A percentile compares a stretch with the other conserved stretches of the same genome.
Conservation (phyloP, 2,888 invertebrate species). For the Perdita meconis region DNA sequence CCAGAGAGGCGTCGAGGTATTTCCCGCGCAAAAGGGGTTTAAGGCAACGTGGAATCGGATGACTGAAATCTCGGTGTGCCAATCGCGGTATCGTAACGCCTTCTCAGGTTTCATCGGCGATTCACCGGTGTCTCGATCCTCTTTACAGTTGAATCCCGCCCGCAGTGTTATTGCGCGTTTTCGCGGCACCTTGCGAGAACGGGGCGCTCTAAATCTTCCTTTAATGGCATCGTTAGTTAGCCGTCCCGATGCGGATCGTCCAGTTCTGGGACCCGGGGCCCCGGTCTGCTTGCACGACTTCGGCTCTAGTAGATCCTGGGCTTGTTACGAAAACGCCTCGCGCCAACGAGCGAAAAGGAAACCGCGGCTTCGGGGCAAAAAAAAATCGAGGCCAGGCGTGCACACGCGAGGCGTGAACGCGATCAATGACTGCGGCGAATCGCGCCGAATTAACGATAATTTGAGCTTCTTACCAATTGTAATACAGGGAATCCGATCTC, state of each 20-base stretch:
- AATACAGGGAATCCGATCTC: too few species aligned
- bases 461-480: too few species aligned
- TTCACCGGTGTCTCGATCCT: conserved; percentile 63
- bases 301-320: conserved; percentile 41
- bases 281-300: conserved; percentile 24
- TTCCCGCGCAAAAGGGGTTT: conserved; percentile 28
- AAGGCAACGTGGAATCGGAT: conserved; percentile 24
- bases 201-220: conserved; percentile 74
- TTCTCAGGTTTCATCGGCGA: conserved; percentile 62
- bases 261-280: conserved; percentile 24
- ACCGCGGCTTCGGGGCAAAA: neutral
- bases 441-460: neutral
- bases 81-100: conserved; percentile 70
- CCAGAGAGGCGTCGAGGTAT: conserved; percentile 11
- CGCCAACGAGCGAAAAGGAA: conserved; percentile 2
- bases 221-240: conserved; percentile 65
- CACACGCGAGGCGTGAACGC: conserved; percentile 25
- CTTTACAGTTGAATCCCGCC: conserved; percentile 61
- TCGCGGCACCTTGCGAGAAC: conserved; percentile 46
- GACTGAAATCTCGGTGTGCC: conserved; percentile 53
- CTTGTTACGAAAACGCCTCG: conserved; percentile 42
- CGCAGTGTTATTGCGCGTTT: conserved; percentile 56
- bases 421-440: conserved; percentile 9
- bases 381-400: conserved; percentile 7
- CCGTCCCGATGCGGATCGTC: conserved; percentile 35